These are phyloP conservation scores for Urechis unicinctus DNA, from an alignment of 2,888 invertebrate genomes.

Conservation along the genomic window DNA sequence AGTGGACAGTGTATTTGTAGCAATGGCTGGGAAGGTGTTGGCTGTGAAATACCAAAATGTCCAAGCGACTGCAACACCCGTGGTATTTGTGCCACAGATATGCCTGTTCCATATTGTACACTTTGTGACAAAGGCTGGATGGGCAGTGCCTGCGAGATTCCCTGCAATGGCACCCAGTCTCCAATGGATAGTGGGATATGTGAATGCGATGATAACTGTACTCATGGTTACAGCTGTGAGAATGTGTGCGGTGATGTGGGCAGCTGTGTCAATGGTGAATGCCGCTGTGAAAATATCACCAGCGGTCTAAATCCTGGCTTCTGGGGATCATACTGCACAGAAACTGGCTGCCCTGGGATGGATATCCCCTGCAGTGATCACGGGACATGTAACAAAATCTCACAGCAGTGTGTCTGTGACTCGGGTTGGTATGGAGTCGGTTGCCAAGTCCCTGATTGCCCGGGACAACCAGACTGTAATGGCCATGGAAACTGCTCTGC, in stretches of 20 bases:
- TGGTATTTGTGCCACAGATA: slow-evolving; percentile 20
- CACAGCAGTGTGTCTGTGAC: slow-evolving; percentile 22
- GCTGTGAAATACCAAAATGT: slow-evolving; percentile 21
- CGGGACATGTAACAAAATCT: slow-evolving; percentile 16
- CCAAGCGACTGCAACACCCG: slow-evolving; percentile 23
- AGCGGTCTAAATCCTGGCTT: slow-evolving; percentile 14
- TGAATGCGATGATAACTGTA: slow-evolving; percentile 14
- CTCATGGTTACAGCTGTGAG: slow-evolving; percentile 19
- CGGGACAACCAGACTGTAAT: slow-evolving; percentile 20
- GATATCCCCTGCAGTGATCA: slow-evolving; percentile 1
- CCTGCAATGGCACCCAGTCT: slow-evolving; percentile 26
- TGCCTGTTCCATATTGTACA: slow-evolving; percentile 24
- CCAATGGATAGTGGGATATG: slow-evolving; percentile 28
- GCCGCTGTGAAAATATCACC: slow-evolving; percentile 14
- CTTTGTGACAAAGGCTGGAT: slow-evolving; percentile 31
- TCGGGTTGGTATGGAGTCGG: slow-evolving; percentile 26
- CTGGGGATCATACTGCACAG: slow-evolving; percentile 12
- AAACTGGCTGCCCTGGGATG: slow-evolving; percentile 12
- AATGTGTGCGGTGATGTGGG: slow-evolving; percentile 21
- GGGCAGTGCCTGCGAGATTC: slow-evolving; percentile 28
- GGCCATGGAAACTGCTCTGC: slow-evolving; percentile 12
- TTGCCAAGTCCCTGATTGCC: slow-evolving; percentile 26
- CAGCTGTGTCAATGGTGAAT: slow-evolving; percentile 12
- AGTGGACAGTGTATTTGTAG: slow-evolving; percentile 22
- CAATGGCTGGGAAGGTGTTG: slow-evolving; percentile 20